Base-by-base conservation (phyloP, 2,797 vertebrate genomes). In the Gymnocypris eckloni region DNA sequence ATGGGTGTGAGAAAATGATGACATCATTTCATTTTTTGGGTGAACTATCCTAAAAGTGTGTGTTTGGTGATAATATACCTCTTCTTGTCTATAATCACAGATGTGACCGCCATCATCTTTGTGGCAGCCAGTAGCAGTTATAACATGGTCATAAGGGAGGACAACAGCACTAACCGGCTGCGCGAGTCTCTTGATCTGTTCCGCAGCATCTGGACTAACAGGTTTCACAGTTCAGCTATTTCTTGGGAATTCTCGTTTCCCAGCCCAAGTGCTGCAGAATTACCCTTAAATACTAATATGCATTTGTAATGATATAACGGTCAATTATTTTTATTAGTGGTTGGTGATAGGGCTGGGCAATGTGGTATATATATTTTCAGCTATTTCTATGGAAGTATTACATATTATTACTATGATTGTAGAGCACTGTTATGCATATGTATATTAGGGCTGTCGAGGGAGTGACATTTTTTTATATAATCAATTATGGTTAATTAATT, bases 141-240 rank as follows among this genome's bases (percentile, higher is more conserved):
- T 95, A 99, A 99, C 95, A 99, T 99, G 98, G 98, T 99, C 89
- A 99, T 99, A 95, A 95, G 98, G 90, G 98, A 99, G 91, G 98
- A 99, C 91, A 98, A 99, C 91, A 99, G 97, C 87, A 99, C 98
- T 91, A 99, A 99, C 92, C 94, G 98, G 80, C 96, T 99, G 81
- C 91, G 97, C 87, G 98, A 99, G 88, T 97, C 97, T 25, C 95
- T 99, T 91, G 97, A 99, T 91, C 97, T 99, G 85, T 99, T 98
- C 85, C 97, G 96, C 92, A 99, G 97, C 91, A 99, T 99, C 94
- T 99, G 98, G 98, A 99, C 98, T 92, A 99, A 99, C 90, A 98
- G 98, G 98, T 98, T 88, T 39, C 54, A 73, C 88, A 56, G 39
- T 37, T 48, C 8, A 72, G 61, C 7, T 75, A 3, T 79, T 48